Evolutionary conservation across 2,888 invertebrate species (phyloP), one percentile per base, ranked within the genome.

Genomic region (Aricia artaxerxes): DNA sequence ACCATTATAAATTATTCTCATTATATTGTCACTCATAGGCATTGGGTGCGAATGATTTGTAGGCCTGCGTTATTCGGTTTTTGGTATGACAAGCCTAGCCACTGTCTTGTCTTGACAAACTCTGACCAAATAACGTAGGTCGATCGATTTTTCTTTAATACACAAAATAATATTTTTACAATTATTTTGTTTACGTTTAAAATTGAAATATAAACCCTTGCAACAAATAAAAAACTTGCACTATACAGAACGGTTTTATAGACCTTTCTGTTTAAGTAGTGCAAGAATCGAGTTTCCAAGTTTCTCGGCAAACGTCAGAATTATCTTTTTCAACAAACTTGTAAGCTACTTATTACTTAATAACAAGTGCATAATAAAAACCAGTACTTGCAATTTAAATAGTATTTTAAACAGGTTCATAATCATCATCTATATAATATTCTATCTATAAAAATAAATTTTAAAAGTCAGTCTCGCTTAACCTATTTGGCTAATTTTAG

Each of bases 331-430:
- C 75, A 75, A 44, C 49, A 24, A 73, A 75, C 13, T 75, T 75
- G 16, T 75, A 53, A 75, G 75, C 75, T 73, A 78, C 53, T 44
- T 78, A 73, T 57, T 53, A 53, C 77, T 24, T 49, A n/a, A n/a
- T n/a, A n/a, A n/a, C 53, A 57, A 61, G 73, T 81, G 80, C 61
- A 81, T 84, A 80, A 53, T 73, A 49, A 49, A 24, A 61, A 24
- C 7, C 9, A 61, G 61, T 24, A 24, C 24, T 61, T 61, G 61
- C 7, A 61, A 24, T 24, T 24, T 24, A 24, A 3, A 24, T 16
- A 24, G 24, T 7, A 1, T 24, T 61, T 9, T 24, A 24, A 61
- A 61, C 61, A 24, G 7, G 6, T 7, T 24, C 7, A 57, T 57
- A 4, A 4, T 57, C 53, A 1, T 53, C 2, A 9, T 49, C 9